phyloP scores from a whole-genome alignment of 2,113 vertebrate species.

The Zeus faber region DNA sequence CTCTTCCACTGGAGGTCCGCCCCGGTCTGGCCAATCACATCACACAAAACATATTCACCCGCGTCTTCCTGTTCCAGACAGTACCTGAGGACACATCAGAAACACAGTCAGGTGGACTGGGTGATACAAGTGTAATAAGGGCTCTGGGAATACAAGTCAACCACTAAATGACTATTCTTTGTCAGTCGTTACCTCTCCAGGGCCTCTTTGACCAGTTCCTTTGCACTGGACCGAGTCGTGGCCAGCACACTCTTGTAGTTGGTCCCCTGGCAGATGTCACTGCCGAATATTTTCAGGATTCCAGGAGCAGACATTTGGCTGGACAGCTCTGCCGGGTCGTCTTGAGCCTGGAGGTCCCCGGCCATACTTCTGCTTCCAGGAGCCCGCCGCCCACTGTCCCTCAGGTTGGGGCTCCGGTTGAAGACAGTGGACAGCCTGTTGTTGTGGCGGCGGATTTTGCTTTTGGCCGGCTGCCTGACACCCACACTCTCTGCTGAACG shows the following conservation, averaged over 20 bases:
- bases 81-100: slow-evolving; percentile 57
- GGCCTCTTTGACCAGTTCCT: slow-evolving; percentile 78
- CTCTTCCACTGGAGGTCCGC: slow-evolving; percentile 70
- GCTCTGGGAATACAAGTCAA: neutral
- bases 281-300: slow-evolving; percentile 78
- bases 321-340: slow-evolving; percentile 72
- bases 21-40: slow-evolving; percentile 70
- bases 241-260: slow-evolving; percentile 80
- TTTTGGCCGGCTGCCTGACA: slow-evolving; percentile 76
- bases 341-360: slow-evolving; percentile 27
- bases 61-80: slow-evolving; percentile 73
- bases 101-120: neutral
- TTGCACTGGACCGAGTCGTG: slow-evolving; percentile 70
- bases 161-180: no score
- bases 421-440: slow-evolving; percentile 73
- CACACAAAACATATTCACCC: slow-evolving; percentile 70
- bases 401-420: slow-evolving; percentile 63
- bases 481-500: slow-evolving; percentile 65
- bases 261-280: slow-evolving; percentile 75
- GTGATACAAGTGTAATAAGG: neutral
- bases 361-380: slow-evolving; percentile 5
- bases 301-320: slow-evolving; percentile 73
- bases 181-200: slow-evolving; percentile 69
- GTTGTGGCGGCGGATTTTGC: slow-evolving; percentile 79
- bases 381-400: slow-evolving; percentile 21